Conservation (phyloP, 2,888 invertebrate genomes). For the Ischnus inquisitorius region DNA sequence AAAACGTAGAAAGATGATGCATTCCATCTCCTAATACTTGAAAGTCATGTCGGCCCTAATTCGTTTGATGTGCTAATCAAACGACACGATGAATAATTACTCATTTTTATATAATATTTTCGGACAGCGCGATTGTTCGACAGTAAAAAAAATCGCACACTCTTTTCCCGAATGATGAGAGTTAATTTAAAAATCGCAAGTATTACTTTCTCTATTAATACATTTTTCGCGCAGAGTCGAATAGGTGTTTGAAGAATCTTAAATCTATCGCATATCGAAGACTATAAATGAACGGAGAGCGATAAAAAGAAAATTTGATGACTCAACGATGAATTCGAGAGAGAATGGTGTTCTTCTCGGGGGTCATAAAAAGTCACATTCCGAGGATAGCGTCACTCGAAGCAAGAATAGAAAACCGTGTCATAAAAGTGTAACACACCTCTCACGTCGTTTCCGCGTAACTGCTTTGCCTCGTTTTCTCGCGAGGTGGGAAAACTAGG, state of each 20-base stretch:
- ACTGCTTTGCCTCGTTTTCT: background rate
- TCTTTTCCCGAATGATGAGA: too few relatives aligned
- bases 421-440: background rate
- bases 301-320: background rate
- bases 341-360: background rate
- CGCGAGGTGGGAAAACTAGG: background rate
- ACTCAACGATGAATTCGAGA: background rate
- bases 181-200: too few relatives aligned
- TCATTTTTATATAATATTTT: too few relatives aligned
- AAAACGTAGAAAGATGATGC: too few relatives aligned
- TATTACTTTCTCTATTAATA: too few relatives aligned
- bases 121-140: too few relatives aligned
- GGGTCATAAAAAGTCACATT: background rate
- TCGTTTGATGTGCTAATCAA: too few relatives aligned
- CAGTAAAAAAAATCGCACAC: too few relatives aligned
- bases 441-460: background rate
- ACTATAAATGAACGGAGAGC: background rate
- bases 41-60: too few relatives aligned
- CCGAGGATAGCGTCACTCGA: background rate
- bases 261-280: background rate
- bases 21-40: too few relatives aligned
- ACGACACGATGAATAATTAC: too few relatives aligned
- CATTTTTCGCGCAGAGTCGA: too few relatives aligned
- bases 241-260: background rate
- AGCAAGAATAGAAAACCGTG: background rate